Evolutionary conservation across 2,888 invertebrate species (phyloP), one percentile per base, ranked within the genome.

Genomic region (Dryobota labecula): DNA sequence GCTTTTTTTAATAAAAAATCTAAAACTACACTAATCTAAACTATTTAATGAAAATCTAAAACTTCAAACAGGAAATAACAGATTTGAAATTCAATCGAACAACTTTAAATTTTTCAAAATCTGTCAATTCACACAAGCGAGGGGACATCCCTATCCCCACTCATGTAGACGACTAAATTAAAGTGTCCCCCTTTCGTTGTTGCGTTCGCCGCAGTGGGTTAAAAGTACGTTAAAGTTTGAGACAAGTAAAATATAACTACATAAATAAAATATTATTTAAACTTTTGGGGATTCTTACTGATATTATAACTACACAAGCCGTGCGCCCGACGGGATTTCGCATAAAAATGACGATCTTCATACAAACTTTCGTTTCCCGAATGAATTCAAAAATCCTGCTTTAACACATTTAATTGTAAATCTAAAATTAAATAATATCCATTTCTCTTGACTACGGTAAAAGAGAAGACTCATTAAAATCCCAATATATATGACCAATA

Each of bases 171-270:
- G 30, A 53, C 76, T 57, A 66, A 47, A 80, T 76, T 66, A 61
- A 27, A 80, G 38, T 38, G 67, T 68, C 63, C 77, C 77, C 82
- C 47, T 82, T 76, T 64, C 27, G 13, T 63, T 57, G 30, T 43
- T 49, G 33, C 45, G 15, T 58, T 82, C 33, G 13, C 41, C 41
- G 30, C 41, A 61, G 41, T 54, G 60, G 24, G 38, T 69, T 82
- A 53, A 54, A 69, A 63, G 54, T 58, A 58, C 36, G 53, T 67
- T 56, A 45, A 80, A 38, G 45, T 79, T 33, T 24, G 13, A 15
- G n/a, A 36, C 30, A 56, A 61, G 45, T 57, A 33, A 54, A 56
- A 43, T 43, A 45, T 58, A 45, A 56, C 30, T 70, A 24, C 13
- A 27, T 2, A 27, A 45, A 5, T 60, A 20, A 60, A 60, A 60